Percentiles rank a stretch among this genome's conserved stretches.
Evolutionary conservation across 2,888 invertebrate genomes (phyloP).

Genomic region (Vesta saturnalis): DNA sequence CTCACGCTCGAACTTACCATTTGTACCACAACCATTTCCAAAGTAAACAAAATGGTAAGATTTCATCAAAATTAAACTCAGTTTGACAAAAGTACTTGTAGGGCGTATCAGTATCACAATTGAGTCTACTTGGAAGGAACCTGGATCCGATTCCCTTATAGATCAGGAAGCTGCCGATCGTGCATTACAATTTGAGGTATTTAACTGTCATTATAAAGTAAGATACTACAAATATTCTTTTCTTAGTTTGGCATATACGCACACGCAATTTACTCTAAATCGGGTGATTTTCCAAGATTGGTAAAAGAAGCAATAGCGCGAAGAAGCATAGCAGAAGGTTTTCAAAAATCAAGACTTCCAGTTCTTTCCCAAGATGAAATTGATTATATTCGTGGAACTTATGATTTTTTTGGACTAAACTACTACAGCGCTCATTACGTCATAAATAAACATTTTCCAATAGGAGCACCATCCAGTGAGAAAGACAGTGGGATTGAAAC

Average conservation of each 20-base stretch:
- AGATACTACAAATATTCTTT: too few relatives aligned
- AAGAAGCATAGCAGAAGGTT: too few relatives aligned
- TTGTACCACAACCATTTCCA: conserved; percentile 49
- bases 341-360: too few relatives aligned
- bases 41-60: conserved; percentile 40
- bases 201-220: neutral
- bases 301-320: conserved; percentile 24
- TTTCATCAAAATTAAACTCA: neutral
- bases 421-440: too few relatives aligned
- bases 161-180: conserved; percentile 57
- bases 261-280: conserved; percentile 41
- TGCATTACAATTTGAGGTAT: conserved; percentile 10
- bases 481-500: too few relatives aligned
- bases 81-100: neutral
- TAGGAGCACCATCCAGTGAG: too few relatives aligned
- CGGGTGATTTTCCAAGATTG: conserved; percentile 32
- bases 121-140: conserved; percentile 70
- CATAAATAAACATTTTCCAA: too few relatives aligned
- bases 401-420: too few relatives aligned
- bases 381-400: too few relatives aligned
- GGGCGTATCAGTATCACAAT: conserved; percentile 61
- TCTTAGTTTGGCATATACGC: conserved; percentile 49
- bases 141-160: conserved; percentile 62
- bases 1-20: conserved; percentile 62
- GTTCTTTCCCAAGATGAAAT: too few relatives aligned